These are phyloP conservation scores for Salvelinus fontinalis DNA, from an alignment of 2,113 vertebrate species.

Conservation along the genomic window DNA sequence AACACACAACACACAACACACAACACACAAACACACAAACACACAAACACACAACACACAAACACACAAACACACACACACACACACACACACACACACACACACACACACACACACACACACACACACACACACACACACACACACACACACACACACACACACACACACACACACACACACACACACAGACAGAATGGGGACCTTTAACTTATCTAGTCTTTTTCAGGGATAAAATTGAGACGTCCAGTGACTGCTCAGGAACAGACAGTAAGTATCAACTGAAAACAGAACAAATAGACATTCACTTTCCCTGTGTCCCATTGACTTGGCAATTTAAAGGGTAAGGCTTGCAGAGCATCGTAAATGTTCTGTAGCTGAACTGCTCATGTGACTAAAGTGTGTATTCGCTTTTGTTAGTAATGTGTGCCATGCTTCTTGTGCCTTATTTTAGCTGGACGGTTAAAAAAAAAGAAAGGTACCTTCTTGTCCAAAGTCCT, in stretches of 20 bases:
- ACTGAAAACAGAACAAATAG: no score
- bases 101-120: conserved; percentile 19
- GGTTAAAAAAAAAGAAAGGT: conserved; percentile 76
- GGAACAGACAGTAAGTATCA: conserved; percentile 77
- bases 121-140: conserved; percentile 5
- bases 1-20: conserved; percentile 17
- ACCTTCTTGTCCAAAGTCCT: conserved; percentile 53
- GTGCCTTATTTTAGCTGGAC: conserved; percentile 74
- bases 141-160: background rate
- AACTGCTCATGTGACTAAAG: conserved; percentile 13
- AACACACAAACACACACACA: conserved; percentile 10
- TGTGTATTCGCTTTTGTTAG: background rate
- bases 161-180: conserved; percentile 14
- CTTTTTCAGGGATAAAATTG: conserved; percentile 87
- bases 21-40: conserved; percentile 24
- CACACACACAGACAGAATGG: conserved; percentile 24
- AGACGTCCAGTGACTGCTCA: conserved; percentile 88
- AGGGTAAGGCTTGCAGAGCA: no score
- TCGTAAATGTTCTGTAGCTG: no score
- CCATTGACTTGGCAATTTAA: no score
- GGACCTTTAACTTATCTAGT: conserved; percentile 40
- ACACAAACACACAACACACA: background rate
- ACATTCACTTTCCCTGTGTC: no score
- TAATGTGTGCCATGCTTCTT: conserved; percentile 66
- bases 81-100: conserved; percentile 11